These are phyloP conservation scores for Yponomeuta plumbellus DNA, from an alignment of 2,888 invertebrate species.

Conservation along the genomic window DNA sequence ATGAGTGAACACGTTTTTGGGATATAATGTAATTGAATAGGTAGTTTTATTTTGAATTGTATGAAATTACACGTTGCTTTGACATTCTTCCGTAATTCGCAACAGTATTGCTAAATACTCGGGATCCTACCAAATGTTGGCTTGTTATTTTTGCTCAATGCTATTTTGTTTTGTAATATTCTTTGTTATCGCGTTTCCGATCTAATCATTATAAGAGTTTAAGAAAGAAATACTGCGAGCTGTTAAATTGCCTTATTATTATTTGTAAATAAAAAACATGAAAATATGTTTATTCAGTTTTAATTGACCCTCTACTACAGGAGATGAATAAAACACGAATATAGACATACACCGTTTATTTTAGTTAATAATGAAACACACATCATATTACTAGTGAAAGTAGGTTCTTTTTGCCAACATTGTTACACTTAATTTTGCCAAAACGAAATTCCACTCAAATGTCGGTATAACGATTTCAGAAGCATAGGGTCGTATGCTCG, in stretches of 20 bases:
- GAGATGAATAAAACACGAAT: conserved; percentile 28
- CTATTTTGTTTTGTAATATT: neutral
- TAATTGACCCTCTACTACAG: neutral
- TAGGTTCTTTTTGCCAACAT: neutral
- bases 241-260: conserved; percentile 14
- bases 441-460: neutral
- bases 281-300: neutral
- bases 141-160: neutral
- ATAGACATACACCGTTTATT: conserved; percentile 63
- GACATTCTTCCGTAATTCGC: neutral
- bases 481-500: too few relatives aligned
- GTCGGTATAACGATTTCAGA: neutral
- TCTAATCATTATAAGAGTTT: neutral
- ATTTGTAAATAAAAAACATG: conserved; percentile 9
- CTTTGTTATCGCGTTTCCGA: neutral
- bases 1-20: neutral
- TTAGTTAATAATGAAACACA: conserved; percentile 46
- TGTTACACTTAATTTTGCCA: neutral
- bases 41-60: neutral
- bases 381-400: neutral
- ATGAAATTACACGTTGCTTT: neutral
- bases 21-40: neutral
- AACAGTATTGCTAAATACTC: neutral
- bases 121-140: too few relatives aligned
- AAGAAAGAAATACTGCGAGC: neutral